phyloP scores from a whole-genome alignment of 1,140 invertebrate genomes.

The Maconellicoccus hirsutus region DNA sequence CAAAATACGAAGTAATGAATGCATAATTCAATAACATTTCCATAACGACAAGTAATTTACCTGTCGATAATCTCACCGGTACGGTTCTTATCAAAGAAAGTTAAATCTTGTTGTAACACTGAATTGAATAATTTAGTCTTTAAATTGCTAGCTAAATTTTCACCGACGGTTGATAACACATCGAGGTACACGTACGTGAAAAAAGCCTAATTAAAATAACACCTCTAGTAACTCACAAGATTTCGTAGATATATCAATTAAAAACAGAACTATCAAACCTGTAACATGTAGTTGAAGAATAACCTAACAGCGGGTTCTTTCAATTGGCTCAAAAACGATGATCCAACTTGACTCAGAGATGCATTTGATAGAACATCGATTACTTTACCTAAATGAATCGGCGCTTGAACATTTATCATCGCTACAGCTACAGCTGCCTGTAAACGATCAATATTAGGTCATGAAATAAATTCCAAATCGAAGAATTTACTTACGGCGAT shows the following conservation, averaged over 20 bases:
- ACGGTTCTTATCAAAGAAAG: conserved; percentile 80
- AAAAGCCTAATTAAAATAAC: conserved; percentile 48
- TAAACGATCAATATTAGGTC: conserved; percentile 31
- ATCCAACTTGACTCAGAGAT: conserved; percentile 32
- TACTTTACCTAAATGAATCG: conserved; percentile 57
- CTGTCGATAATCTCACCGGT: conserved; percentile 84
- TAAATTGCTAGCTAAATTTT: conserved; percentile 67
- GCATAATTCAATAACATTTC: no score
- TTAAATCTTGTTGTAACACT: conserved; percentile 75
- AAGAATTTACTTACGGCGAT: conserved; percentile 38
- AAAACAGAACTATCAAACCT: conserved; percentile 42
- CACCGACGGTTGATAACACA: conserved; percentile 70
- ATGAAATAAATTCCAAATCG: conserved; percentile 22
- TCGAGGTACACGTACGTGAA: conserved; percentile 86
- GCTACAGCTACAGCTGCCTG: conserved; percentile 71
- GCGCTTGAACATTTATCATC: conserved; percentile 68
- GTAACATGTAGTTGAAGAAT: conserved; percentile 50
- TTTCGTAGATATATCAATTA: conserved; percentile 3
- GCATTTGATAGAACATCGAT: conserved; percentile 58
- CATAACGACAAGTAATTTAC: conserved; percentile 35
- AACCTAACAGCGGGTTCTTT: conserved; percentile 52
- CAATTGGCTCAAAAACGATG: conserved; percentile 46
- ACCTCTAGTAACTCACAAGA: conserved; percentile 25
- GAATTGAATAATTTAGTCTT: conserved; percentile 70
- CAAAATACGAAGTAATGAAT: conserved; percentile 25